Percentiles rank a stretch among this genome's conserved stretches.
phyloP scores from a whole-genome alignment of 2,113 vertebrate genomes.

The Caracal caracal region DNA sequence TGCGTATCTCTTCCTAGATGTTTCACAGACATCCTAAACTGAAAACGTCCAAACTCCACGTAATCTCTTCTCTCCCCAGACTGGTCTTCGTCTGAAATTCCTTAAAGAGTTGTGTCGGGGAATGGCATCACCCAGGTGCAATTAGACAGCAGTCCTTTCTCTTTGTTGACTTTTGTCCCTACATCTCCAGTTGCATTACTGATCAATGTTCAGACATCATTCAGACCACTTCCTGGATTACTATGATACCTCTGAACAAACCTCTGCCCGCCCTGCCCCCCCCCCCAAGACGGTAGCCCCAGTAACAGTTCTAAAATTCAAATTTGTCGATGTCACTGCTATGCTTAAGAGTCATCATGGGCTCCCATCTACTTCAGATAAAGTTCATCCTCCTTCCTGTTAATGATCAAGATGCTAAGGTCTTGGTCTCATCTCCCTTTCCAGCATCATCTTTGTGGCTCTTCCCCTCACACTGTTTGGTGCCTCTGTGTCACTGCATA shows the following conservation, averaged over 20 bases:
- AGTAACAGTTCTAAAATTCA: neutral
- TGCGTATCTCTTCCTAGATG: neutral
- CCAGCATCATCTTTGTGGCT: neutral
- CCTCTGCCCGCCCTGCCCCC: rapidly evolving
- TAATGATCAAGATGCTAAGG: neutral
- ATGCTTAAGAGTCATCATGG: neutral
- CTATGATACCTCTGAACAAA: neutral
- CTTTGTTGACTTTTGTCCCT: neutral
- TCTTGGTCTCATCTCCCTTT: neutral
- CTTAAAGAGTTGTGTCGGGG: neutral
- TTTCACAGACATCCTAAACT: neutral
- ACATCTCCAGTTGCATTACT: neutral
- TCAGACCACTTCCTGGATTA: neutral
- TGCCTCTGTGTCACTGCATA: neutral
- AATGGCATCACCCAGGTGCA: neutral
- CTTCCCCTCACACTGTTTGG: rapidly evolving
- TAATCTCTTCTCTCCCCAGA: neutral
- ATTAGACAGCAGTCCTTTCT: neutral
- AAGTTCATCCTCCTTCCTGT: neutral
- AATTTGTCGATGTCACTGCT: neutral
- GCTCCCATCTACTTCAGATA: neutral
- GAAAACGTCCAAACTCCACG: neutral
- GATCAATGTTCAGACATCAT: neutral
- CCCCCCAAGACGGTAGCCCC: neutral
- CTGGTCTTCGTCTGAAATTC: neutral